A percentile compares a stretch with the other conserved stretches of the same genome.
Conservation (phyloP, 2,888 invertebrate species). For the Psococerastis gibbosa region DNA sequence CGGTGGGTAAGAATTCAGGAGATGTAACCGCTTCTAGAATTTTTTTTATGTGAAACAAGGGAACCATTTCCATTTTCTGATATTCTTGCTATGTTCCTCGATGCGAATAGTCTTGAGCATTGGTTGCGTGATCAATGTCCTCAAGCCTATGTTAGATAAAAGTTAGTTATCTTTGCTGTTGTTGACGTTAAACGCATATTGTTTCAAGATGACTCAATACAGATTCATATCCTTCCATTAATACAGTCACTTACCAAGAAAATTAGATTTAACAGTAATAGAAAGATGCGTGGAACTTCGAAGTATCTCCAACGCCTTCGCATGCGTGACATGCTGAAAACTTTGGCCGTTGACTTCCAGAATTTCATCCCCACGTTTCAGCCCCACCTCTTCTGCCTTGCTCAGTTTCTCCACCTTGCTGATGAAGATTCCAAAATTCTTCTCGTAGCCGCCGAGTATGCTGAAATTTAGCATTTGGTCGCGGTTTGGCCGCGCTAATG, state of each 20-base stretch:
- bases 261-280: conserved; percentile 91
- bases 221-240: too few relatives aligned
- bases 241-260: conserved; percentile 43
- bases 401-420: conserved; percentile 84
- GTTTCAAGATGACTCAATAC: too few relatives aligned
- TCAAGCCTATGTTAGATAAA: too few relatives aligned
- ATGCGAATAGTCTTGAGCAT: too few relatives aligned
- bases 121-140: too few relatives aligned
- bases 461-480: conserved; percentile 89
- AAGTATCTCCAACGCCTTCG: conserved; percentile 81
- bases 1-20: too few relatives aligned
- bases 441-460: conserved; percentile 83
- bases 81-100: too few relatives aligned
- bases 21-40: too few relatives aligned
- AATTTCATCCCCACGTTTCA: conserved; percentile 95
- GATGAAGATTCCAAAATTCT: conserved; percentile 85
- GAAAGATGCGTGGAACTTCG: conserved; percentile 88
- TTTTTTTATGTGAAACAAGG: too few relatives aligned
- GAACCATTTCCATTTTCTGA: too few relatives aligned
- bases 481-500: conserved; percentile 74
- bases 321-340: conserved; percentile 82
- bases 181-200: too few relatives aligned
- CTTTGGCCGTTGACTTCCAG: conserved; percentile 95
- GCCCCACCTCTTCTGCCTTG: conserved; percentile 86
- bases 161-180: too few relatives aligned